These are phyloP conservation scores for Agrilus cyanescens DNA, from an alignment of 2,888 invertebrate genomes.

Conservation along the genomic window DNA sequence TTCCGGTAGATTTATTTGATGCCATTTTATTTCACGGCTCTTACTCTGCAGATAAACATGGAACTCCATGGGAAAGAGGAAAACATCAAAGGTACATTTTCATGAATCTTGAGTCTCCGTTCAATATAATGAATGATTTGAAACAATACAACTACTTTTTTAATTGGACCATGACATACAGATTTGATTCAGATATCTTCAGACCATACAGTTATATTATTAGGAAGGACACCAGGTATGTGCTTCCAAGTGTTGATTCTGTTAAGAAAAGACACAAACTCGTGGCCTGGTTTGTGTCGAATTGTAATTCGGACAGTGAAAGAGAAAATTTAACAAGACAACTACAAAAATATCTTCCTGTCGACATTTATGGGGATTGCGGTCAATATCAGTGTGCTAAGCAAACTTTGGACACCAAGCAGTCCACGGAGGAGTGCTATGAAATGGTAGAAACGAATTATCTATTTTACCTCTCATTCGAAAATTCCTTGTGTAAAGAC, in stretches of 20 bases:
- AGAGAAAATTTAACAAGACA: conserved; percentile 36
- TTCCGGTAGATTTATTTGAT: conserved; percentile 36
- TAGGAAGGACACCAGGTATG: conserved; percentile 13
- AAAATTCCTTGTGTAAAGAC: conserved; percentile 16
- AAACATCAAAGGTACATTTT: conserved; percentile 39
- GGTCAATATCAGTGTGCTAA: conserved; percentile 33
- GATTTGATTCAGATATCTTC: conserved; percentile 31
- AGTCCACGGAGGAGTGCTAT: conserved; percentile 32
- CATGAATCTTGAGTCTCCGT: conserved; percentile 37
- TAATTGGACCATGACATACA: conserved; percentile 46
- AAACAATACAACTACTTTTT: conserved; percentile 34
- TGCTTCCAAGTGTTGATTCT: conserved; percentile 12
- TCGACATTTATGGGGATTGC: conserved; percentile 54
- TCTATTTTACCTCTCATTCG: conserved; percentile 17
- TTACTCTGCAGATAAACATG: conserved; percentile 7
- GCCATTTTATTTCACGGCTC: conserved; percentile 42
- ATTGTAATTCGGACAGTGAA: conserved; percentile 37
- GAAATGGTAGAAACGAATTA: conserved; percentile 33
- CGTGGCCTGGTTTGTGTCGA: conserved; percentile 45
- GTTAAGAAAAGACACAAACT: conserved; percentile 33
- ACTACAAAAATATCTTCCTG: conserved; percentile 43
- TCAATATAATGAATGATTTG: conserved; percentile 14
- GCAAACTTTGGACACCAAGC: conserved; percentile 32
- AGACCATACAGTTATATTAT: conserved; percentile 30
- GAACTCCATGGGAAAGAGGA: conserved; percentile 31